These are phyloP conservation scores for Ploceus nigricollis DNA, from an alignment of 2,113 vertebrate genomes.

Conservation along the genomic window DNA sequence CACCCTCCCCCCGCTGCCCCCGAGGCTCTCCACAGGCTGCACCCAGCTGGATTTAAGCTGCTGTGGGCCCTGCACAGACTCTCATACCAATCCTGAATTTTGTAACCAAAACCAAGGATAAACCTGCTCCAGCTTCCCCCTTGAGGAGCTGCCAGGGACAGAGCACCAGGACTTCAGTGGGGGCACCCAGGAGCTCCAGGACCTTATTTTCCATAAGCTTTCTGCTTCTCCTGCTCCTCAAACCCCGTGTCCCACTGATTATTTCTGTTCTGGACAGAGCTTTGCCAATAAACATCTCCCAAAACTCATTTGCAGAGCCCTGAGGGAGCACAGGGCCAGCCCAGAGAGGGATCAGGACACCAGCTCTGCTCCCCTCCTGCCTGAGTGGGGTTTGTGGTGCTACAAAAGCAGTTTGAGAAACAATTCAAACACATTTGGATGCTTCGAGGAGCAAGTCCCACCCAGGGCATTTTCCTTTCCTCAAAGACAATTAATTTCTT, in stretches of 20 bases:
- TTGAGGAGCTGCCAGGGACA: neutral
- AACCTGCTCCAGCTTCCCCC: neutral
- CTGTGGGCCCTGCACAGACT: rapidly evolving
- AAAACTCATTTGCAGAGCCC: neutral
- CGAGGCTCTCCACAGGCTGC: rapidly evolving
- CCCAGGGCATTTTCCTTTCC: neutral
- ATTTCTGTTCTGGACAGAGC: neutral
- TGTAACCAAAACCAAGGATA: neutral
- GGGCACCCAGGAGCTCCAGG: neutral
- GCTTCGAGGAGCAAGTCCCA: neutral
- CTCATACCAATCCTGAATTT: no score
- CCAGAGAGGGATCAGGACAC: neutral
- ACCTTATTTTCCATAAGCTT: neutral
- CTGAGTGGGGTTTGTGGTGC: neutral
- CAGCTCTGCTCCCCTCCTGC: neutral
- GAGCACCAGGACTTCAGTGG: neutral
- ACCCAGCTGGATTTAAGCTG: neutral
- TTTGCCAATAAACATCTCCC: neutral
- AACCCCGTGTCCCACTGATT: neutral
- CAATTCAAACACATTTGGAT: neutral
- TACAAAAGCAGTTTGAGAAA: neutral
- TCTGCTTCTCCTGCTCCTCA: neutral
- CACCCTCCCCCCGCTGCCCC: rapidly evolving
- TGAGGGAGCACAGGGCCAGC: neutral
- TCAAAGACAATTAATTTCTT: neutral